Percentiles rank a stretch among this genome's conserved stretches.
These are phyloP conservation scores for Aldabrachelys gigantea DNA, from an alignment of 2,113 vertebrate genomes.

Conservation along the genomic window DNA sequence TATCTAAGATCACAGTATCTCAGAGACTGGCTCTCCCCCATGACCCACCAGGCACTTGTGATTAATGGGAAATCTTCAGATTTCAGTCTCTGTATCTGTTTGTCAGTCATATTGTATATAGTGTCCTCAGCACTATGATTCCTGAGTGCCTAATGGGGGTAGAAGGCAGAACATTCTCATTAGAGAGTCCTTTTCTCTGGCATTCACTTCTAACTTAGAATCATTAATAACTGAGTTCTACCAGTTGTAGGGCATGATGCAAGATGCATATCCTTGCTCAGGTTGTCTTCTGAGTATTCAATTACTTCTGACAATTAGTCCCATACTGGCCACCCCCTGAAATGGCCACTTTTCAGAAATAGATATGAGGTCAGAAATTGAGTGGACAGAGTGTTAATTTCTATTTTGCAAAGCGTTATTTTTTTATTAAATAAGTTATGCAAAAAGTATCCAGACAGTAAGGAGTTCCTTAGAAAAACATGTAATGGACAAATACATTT, in stretches of 20 bases:
- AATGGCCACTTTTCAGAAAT: neutral
- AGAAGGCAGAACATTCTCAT: neutral
- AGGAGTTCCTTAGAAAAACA: neutral
- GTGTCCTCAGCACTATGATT: neutral
- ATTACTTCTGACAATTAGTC: neutral
- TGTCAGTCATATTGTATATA: neutral
- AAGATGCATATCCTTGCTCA: neutral
- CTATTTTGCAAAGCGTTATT: neutral
- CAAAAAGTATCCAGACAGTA: neutral
- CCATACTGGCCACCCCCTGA: neutral
- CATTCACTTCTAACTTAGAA: neutral
- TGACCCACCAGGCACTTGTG: neutral
- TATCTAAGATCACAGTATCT: neutral
- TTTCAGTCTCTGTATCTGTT: neutral
- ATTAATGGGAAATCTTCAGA: constrained; percentile 7
- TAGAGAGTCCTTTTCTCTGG: neutral
- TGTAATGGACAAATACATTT: neutral
- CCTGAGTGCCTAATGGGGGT: neutral
- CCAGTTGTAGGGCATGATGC: neutral
- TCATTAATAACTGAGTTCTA: neutral
- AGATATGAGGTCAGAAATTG: neutral
- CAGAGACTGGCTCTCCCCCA: neutral
- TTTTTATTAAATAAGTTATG: neutral
- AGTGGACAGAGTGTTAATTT: neutral
- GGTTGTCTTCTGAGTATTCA: neutral